These are phyloP conservation scores for Glossosoma conforme DNA, from an alignment of 1,140 invertebrate genomes.

Conservation along the genomic window DNA sequence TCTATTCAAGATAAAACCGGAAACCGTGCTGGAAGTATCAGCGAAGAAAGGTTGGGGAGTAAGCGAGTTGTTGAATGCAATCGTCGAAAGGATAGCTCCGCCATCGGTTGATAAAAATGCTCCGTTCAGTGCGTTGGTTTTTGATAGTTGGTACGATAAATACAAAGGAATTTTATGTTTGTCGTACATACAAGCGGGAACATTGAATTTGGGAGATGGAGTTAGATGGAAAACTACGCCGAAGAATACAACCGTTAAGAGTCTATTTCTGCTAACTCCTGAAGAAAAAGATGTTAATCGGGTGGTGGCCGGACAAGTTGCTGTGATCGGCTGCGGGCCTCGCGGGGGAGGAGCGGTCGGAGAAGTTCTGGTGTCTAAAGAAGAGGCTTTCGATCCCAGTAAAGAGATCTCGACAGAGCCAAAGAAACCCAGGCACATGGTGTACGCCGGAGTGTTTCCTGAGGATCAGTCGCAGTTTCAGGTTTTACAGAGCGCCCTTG, in stretches of 20 bases:
- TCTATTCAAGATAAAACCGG: conserved; percentile 78
- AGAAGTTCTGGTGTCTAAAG: conserved; percentile 39
- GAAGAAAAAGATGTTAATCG: conserved; percentile 62
- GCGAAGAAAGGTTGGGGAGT: conserved; percentile 87
- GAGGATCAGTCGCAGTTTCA: conserved; percentile 80
- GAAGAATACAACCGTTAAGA: conserved; percentile 73
- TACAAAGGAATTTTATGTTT: conserved; percentile 81
- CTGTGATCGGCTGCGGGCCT: conserved; percentile 40
- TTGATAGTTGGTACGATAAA: conserved; percentile 92
- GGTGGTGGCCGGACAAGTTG: conserved; percentile 59
- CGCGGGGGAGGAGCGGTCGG: conserved; percentile 45
- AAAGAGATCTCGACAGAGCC: conserved; percentile 67
- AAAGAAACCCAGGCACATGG: conserved; percentile 66
- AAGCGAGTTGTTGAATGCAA: conserved; percentile 65
- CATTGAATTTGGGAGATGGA: conserved; percentile 59
- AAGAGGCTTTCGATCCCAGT: conserved; percentile 47
- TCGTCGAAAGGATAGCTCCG: conserved; percentile 75
- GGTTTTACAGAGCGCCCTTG: conserved; percentile 72
- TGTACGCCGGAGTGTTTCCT: conserved; percentile 93
- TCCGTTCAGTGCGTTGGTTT: conserved; percentile 76
- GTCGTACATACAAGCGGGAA: conserved; percentile 74
- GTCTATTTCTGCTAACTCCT: conserved; percentile 76
- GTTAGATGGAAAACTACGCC: conserved; percentile 58
- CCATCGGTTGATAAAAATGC: conserved; percentile 58
- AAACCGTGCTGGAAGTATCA: conserved; percentile 65